A percentile compares a stretch with the other conserved stretches of the same genome.
Conservation (phyloP, 2,888 invertebrate genomes). For the Leptopilina drosophilae region DNA sequence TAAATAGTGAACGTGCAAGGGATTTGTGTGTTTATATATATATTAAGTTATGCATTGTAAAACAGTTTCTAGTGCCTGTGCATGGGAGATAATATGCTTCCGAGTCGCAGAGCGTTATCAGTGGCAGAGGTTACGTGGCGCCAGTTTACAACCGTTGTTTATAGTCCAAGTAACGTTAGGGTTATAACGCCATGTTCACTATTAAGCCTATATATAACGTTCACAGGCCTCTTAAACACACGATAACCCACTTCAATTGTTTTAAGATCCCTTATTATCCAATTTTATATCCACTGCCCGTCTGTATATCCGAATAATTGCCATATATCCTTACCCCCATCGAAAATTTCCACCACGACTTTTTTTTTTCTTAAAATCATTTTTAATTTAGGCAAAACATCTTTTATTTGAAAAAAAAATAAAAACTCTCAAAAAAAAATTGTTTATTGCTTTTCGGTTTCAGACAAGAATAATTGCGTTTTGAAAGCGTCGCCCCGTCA, state of each 20-base stretch:
- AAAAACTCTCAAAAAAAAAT: no score
- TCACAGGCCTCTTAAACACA: not conserved
- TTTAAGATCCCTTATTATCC: not conserved
- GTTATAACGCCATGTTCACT: slow-evolving; percentile 20
- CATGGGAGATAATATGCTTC: slow-evolving; percentile 35
- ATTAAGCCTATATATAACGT: slow-evolving; percentile 7
- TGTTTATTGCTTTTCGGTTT: no score
- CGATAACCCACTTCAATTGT: slow-evolving; percentile 14
- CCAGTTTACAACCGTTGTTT: slow-evolving; percentile 37
- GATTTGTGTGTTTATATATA: not conserved
- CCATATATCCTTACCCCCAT: no score
- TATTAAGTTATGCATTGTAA: slow-evolving; percentile 30
- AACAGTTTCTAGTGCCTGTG: slow-evolving; percentile 16
- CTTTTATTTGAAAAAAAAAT: no score
- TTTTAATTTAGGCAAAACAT: no score
- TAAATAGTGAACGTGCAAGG: not conserved
- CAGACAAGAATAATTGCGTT: no score
- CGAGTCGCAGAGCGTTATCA: slow-evolving; percentile 23
- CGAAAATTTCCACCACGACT: no score
- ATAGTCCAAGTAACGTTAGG: slow-evolving; percentile 24
- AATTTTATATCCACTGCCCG: not conserved
- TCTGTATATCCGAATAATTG: not conserved
- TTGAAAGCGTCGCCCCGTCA: no score
- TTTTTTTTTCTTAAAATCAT: no score
- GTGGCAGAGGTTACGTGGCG: slow-evolving; percentile 22